Conservation (phyloP, 2,888 invertebrate genomes). For the Vanessa cardui region DNA sequence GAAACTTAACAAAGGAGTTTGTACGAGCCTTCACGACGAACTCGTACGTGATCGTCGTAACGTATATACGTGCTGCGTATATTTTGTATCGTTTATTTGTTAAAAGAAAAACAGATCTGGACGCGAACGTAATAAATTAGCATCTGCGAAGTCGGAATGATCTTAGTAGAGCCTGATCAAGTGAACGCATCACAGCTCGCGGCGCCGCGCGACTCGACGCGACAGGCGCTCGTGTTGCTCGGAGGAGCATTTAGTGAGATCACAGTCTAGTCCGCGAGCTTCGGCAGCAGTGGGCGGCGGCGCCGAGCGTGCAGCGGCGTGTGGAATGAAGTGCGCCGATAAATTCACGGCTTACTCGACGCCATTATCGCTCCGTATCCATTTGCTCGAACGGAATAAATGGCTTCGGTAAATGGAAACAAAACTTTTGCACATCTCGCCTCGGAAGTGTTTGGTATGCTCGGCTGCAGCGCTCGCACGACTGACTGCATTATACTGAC, state of each 20-base stretch:
- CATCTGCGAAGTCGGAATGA: no score
- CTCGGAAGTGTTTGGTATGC: neutral
- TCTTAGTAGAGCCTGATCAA: no score
- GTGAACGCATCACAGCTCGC: no score
- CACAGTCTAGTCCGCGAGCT: neutral
- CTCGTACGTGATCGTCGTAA: no score
- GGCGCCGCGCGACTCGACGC: no score
- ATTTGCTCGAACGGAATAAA: conserved; percentile 10
- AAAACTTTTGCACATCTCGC: conserved; percentile 7
- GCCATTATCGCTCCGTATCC: conserved; percentile 8
- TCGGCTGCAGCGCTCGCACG: neutral
- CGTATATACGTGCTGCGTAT: no score
- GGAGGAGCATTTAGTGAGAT: neutral
- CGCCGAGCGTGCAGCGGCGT: neutral
- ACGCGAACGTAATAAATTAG: no score
- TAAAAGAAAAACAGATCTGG: no score
- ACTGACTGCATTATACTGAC: neutral
- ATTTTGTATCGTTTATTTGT: no score
- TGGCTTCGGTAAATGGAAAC: conserved; percentile 11
- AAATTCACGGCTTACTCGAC: conserved; percentile 9
- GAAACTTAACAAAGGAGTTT: no score
- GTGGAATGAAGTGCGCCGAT: conserved; percentile 2
- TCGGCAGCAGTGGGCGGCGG: neutral
- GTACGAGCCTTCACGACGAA: no score
- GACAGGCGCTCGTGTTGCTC: neutral